Evolutionary conservation across 2,113 vertebrate genomes (phyloP), one percentile per base, ranked within the genome.

Genomic region (Triplophysa rosa): DNA sequence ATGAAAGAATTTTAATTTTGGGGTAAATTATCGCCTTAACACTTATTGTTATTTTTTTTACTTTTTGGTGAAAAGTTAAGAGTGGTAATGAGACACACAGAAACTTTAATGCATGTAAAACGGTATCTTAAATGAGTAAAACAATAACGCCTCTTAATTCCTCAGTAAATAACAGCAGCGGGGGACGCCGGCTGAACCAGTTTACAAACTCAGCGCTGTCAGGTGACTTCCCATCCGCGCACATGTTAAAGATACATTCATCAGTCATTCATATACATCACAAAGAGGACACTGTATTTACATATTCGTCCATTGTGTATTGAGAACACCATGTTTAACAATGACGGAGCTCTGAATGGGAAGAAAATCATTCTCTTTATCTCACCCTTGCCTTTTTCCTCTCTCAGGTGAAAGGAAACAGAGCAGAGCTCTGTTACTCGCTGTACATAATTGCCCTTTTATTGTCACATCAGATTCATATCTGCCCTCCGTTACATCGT

Each of bases 391-490:
- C 85, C 80, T 82, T 66, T 64, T 86, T 63, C 58, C 61, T 21
- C 82, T 8, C 63, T 3, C 76, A 83, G 86, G 86, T 81, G 80
- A 89, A 87, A 84, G 78, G 81, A 82, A 85, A 84, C 69, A 76
- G 33, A 37, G 5, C 33, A 37, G 33, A 37, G 84, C 80, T 72
- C 77, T 85, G 75, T 82, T 81, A 81, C 83, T 87, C 87, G 86
- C 90, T 85, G 85, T 89, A 87, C 85, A 90, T 92, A 92, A 91
- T 91, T 92, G 89, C 80, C 88, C 89, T 89, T 92, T 92, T 89
- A 91, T 89, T 91, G 89, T 92, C 88, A 91, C 90, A 90, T 92
- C 89, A 92, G 87, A 93, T 92, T 93, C 89, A 91, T 90, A 90
- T 92, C 89, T 87, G 84, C 8, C n/a, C 70, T 71, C 76, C 42